Percentiles rank a stretch among this genome's conserved stretches.
Evolutionary conservation across 2,113 vertebrate species (phyloP).

Genomic region (Aplodontia rufa): DNA sequence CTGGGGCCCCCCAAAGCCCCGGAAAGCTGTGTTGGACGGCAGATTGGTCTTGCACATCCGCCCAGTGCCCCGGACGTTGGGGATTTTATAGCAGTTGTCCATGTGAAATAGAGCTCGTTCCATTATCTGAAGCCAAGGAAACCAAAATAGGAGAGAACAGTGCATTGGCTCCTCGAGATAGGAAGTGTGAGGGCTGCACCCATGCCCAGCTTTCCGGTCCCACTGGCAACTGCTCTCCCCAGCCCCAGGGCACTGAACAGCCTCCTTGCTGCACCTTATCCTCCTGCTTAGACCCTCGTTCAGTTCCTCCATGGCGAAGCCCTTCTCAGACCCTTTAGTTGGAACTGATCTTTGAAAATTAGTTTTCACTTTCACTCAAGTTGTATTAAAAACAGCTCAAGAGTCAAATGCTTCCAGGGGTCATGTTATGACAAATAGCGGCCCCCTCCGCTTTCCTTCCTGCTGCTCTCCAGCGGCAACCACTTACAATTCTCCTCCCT

Average conservation of each 20-base stretch:
- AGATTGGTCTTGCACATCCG: conserved; percentile 94
- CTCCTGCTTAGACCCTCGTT: neutral
- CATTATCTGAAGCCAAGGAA: conserved; percentile 87
- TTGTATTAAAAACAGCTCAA: neutral
- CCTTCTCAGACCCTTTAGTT: neutral
- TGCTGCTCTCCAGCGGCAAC: neutral
- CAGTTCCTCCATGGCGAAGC: neutral
- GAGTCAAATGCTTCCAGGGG: neutral
- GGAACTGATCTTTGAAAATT: neutral
- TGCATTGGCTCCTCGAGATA: neutral
- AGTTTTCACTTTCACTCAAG: neutral
- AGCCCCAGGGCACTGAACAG: neutral
- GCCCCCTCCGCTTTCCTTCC: neutral
- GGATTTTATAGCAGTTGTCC: conserved; percentile 95
- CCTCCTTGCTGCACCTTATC: neutral
- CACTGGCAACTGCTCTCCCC: accelerated
- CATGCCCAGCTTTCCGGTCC: neutral
- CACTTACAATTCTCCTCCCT: neutral
- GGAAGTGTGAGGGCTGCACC: neutral
- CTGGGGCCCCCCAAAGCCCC: conserved; percentile 96
- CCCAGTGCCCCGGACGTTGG: conserved; percentile 89
- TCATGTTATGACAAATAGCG: neutral
- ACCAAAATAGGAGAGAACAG: neutral
- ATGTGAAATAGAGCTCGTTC: conserved; percentile 94
- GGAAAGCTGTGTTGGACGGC: conserved; percentile 95